Evolutionary conservation across 1,140 invertebrate genomes (phyloP), one percentile per base, ranked within the genome.

Genomic region (Drosophila prosaltans): DNA sequence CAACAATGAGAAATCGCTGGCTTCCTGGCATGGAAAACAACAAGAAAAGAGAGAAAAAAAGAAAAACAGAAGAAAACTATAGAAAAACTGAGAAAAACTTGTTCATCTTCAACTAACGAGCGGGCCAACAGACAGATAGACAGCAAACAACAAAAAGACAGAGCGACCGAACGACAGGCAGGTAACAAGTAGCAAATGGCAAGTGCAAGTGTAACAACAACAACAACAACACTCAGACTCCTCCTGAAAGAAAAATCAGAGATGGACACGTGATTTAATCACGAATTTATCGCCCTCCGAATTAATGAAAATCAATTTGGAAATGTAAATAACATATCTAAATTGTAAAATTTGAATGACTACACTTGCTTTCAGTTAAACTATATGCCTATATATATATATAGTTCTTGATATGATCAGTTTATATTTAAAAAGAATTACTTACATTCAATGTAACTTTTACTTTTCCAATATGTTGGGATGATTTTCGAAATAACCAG

Each of bases 141-240:
- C 16, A 39, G 51, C 28, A 30, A 69, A 30, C 28, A 30, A 30
- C 28, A 30, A 30, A 2, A 30, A 30, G 45, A 24, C 16, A 26
- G 51, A 9, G 28, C 2, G 28, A 45, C 64, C 32, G 58, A 65
- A 65, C 39, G 32, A 26, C 45, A 51, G 45, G 45, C n/a, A 51
- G 48, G 41, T 64, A 62, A 59, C 73, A 76, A 75, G 74, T 76
- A 73, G 74, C 74, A 74, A 72, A 40, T 77, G 59, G 83, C 84
- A 88, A 88, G 84, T 88, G 84, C 84, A 88, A 88, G 84, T 88
- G 84, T 88, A 88, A 78, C 83, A 88, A 67, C 84, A 66, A 66
- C 51, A 63, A 36, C 32, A 36, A 36, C 41, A 63, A 8, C 60
- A 45, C 16, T 24, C 2, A 21, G 2, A 51, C 21, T 51, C 30